Evolutionary conservation across 92 coral and sea anemone species (phyloP).

Genomic region (Bergia sp.): DNA sequence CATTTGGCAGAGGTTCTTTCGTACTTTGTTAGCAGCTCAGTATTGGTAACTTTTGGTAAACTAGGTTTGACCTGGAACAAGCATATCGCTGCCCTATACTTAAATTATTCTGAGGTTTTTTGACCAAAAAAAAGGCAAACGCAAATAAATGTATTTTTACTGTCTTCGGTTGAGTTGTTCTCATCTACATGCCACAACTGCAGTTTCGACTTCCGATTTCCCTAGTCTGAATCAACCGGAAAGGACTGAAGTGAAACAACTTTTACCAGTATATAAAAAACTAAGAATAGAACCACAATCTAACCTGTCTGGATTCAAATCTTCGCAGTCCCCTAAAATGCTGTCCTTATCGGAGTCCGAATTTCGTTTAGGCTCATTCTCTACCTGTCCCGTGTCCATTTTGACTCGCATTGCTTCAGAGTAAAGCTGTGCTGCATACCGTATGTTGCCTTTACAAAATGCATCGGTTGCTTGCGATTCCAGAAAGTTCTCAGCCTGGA

Average conservation of each 20-base stretch:
- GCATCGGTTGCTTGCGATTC: slow-evolving; percentile 42
- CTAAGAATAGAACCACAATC: neutral
- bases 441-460: slow-evolving; percentile 39
- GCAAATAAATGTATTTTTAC: neutral
- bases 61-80: neutral
- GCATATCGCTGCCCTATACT: neutral
- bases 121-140: neutral
- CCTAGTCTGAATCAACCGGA: neutral
- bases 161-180: neutral
- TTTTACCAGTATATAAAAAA: too few species aligned
- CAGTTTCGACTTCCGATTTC: slow-evolving; percentile 19
- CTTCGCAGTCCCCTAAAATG: slow-evolving; percentile 5
- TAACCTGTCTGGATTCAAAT: slow-evolving; percentile 20
- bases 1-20: neutral
- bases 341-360: slow-evolving; percentile 25
- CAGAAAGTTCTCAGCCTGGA: slow-evolving; percentile 14
- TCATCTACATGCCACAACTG: neutral
- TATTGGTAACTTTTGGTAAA: neutral
- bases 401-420: slow-evolving; percentile 28
- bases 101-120: neutral
- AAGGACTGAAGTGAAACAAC: neutral
- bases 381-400: slow-evolving; percentile 1
- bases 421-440: slow-evolving; percentile 35
- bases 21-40: neutral
- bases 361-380: neutral